Evolutionary conservation across 2,797 vertebrate genomes (phyloP).

Genomic region (Picus viridis): DNA sequence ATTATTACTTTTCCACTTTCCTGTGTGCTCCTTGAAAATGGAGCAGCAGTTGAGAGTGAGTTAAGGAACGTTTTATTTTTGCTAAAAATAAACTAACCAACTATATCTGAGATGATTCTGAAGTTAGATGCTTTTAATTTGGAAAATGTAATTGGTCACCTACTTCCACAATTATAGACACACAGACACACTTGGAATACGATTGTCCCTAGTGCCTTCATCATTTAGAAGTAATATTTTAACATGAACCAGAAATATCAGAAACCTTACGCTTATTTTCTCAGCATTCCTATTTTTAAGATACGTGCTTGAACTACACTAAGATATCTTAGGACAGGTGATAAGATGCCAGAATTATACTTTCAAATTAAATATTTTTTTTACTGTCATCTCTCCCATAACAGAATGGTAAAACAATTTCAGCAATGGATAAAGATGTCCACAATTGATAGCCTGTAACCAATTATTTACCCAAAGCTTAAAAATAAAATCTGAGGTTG

Average conservation of each 20-base stretch:
- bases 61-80: background rate
- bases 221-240: background rate
- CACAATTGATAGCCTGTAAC: background rate
- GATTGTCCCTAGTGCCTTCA: background rate
- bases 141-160: background rate
- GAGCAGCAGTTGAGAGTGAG: background rate
- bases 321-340: background rate
- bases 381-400: background rate
- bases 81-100: background rate
- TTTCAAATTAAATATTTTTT: background rate
- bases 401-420: background rate
- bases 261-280: background rate
- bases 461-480: background rate
- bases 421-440: background rate
- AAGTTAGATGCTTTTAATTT: background rate
- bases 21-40: background rate
- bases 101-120: background rate
- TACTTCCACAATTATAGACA: background rate
- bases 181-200: background rate
- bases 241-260: background rate
- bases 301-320: background rate
- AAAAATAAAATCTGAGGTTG: background rate
- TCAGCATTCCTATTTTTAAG: background rate
- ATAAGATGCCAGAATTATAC: background rate
- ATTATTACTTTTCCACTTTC: background rate